Evolutionary conservation across 1,140 invertebrate species (phyloP), one percentile per base, ranked within the genome.

Genomic region (Sinella curviseta): DNA sequence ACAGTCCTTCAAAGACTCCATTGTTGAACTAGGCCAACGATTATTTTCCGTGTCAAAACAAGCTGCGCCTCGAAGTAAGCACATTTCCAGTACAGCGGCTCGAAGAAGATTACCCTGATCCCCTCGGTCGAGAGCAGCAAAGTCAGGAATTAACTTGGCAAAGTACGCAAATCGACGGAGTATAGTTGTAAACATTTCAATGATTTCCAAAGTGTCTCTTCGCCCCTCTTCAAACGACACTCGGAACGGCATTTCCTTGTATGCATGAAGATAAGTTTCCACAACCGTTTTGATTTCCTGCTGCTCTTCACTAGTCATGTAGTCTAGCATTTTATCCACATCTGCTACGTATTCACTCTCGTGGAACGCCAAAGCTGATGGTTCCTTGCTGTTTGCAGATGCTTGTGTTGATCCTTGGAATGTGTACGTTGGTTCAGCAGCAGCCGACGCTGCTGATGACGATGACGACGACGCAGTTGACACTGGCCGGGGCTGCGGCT

Each of bases 21-120:
- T 78, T 31, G 54, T 76, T 14, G 78, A 76, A n/a, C 70, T 76
- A 0, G 83, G 84, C 81, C 85, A 86, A 2, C 82, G 48, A 54
- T 85, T 82, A 35, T 83, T 84, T 28, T 83, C 81, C 17, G 80
- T 48, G 77, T 86, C 86, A 55, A 83, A 87, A 30, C 81, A 81
- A 36, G 84, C 81, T 0, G 86, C 83, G 85, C 88, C 77, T 26
- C 88, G 85, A 17, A 90, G 85, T 82, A 90, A 88, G 80, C 89
- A 87, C 85, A 90, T 84, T 83, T 90, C 89, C 70, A 90, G 86
- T 74, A 88, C 87, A 48, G 88, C 87, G 34, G 86, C 87, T 76
- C 89, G 86, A 36, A 90, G 83, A 20, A 90, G 83, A n/a, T 86
- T 86, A 76, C 87, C 87, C 84, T 89, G 88, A 81, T 89, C 89